Conservation (phyloP, 2,113 vertebrate genomes). For the Gavia stellata region DNA sequence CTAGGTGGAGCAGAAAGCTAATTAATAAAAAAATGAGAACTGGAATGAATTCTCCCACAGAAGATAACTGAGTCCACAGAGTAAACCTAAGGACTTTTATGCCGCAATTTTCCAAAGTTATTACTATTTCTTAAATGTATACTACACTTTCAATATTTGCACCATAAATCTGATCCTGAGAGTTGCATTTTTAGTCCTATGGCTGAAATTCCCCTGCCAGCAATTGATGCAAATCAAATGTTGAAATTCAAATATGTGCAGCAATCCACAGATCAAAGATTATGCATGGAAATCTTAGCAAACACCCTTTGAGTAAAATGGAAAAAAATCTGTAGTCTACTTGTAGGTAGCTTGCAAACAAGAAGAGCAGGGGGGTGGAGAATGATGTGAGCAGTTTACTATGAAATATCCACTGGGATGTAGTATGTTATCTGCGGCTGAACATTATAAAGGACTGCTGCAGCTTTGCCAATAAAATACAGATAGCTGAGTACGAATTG, state of each 20-base stretch:
- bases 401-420: background rate
- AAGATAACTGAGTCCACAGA: background rate
- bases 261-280: background rate
- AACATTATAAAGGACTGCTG: background rate
- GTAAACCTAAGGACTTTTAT: background rate
- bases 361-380: background rate
- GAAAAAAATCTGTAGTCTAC: background rate
- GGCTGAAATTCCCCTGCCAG: background rate
- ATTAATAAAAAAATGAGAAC: background rate
- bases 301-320: background rate
- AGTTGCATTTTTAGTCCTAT: background rate
- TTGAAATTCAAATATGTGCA: background rate
- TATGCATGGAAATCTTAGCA: background rate
- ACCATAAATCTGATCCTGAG: background rate
- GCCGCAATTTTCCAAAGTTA: background rate
- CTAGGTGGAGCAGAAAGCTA: background rate
- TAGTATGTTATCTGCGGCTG: background rate
- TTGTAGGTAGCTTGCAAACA: slow-evolving; percentile 7
- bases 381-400: background rate
- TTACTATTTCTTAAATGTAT: background rate
- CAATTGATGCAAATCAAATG: background rate
- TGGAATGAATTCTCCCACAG: background rate
- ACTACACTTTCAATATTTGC: background rate
- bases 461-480: background rate
- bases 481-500: background rate